Percentiles rank a stretch among this genome's conserved stretches.
phyloP scores from a whole-genome alignment of 2,113 vertebrate genomes.

The Anarrhichthys ocellatus region DNA sequence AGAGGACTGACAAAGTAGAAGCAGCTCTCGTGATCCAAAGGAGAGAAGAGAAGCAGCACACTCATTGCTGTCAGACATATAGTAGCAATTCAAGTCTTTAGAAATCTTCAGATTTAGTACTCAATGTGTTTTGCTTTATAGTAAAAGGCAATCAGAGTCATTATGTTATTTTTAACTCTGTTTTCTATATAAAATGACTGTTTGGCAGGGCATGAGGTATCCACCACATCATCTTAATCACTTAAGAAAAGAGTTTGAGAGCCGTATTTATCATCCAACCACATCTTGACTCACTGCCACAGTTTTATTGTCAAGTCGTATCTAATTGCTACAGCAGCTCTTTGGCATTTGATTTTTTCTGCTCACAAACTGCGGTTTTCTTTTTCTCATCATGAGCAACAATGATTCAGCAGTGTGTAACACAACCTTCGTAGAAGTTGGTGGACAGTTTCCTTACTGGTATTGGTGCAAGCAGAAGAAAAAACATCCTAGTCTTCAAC shows the following conservation, averaged over 20 bases:
- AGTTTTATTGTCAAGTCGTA: slow-evolving; percentile 42
- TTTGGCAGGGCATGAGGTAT: slow-evolving; percentile 39
- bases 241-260: slow-evolving; percentile 41
- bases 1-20: background rate
- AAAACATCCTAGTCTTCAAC: slow-evolving; percentile 3
- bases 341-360: slow-evolving; percentile 44
- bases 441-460: slow-evolving; percentile 55
- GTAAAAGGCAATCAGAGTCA: slow-evolving; percentile 13
- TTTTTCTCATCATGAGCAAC: slow-evolving; percentile 29
- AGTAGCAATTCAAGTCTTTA: background rate
- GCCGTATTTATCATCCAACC: slow-evolving; percentile 51
- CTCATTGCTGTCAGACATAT: background rate
- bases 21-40: background rate
- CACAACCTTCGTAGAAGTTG: slow-evolving; percentile 31
- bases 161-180: slow-evolving; percentile 32
- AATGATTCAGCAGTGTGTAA: slow-evolving; percentile 54
- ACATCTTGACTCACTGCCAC: slow-evolving; percentile 66
- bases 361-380: slow-evolving; percentile 14
- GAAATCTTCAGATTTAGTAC: background rate
- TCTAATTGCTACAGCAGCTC: slow-evolving; percentile 47
- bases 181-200: slow-evolving; percentile 24
- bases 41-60: background rate
- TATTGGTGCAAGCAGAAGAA: slow-evolving; percentile 24
- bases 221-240: slow-evolving; percentile 51
- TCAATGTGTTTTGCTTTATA: slow-evolving; percentile 15